Evolutionary conservation across 92 coral and sea anemone genomes (phyloP).

Genomic region (Epizoanthus ramosus): DNA sequence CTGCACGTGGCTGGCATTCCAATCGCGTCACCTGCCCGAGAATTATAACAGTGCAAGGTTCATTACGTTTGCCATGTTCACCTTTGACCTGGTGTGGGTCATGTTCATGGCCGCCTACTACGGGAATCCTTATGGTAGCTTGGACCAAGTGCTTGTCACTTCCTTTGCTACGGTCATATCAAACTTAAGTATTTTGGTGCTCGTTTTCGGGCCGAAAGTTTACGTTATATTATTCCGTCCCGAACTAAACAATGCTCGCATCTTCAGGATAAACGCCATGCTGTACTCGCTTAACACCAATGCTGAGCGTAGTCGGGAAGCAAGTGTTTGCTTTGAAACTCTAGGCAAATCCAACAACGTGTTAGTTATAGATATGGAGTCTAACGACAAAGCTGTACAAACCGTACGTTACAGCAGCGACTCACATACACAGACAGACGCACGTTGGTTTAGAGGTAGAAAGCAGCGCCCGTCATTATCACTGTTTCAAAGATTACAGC

Average conservation of each 20-base stretch:
- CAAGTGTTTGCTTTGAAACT: constrained; percentile 12
- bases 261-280: constrained; percentile 51
- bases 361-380: constrained; percentile 46
- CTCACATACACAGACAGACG: constrained; percentile 43
- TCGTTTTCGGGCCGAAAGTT: constrained; percentile 71
- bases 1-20: constrained; percentile 77
- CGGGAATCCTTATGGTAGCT: constrained; percentile 51
- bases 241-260: constrained; percentile 55
- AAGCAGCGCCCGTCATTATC: constrained; percentile 16
- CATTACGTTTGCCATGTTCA: constrained; percentile 83
- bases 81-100: constrained; percentile 76
- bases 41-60: constrained; percentile 91
- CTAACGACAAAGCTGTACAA: constrained; percentile 63
- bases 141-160: constrained; percentile 33
- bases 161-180: constrained; percentile 70
- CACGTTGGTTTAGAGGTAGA: not conserved
- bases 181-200: constrained; percentile 60
- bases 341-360: constrained; percentile 45
- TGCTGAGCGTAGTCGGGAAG: constrained; percentile 10
- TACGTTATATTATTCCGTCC: constrained; percentile 59
- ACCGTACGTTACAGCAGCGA: constrained; percentile 28
- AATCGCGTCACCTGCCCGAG: constrained; percentile 80
- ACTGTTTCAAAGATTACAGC: constrained; percentile 2
- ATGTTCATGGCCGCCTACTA: constrained; percentile 74
- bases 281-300: constrained; percentile 36